Evolutionary conservation across 2,113 vertebrate genomes (phyloP).

Genomic region (Odocoileus virginianus): DNA sequence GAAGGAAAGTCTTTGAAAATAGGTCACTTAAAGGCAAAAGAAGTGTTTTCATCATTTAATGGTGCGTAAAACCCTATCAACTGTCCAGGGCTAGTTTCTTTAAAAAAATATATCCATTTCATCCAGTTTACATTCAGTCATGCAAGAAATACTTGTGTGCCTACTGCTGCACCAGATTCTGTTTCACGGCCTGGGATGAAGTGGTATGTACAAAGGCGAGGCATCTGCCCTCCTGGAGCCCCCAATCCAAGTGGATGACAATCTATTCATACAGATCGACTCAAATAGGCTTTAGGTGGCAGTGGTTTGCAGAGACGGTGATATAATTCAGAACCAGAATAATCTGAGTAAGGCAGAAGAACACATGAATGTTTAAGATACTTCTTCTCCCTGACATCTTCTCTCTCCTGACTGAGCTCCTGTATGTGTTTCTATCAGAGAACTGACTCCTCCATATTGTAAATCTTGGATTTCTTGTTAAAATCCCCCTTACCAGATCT

Average conservation of each 20-base stretch:
- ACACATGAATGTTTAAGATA: background rate
- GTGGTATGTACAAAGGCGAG: background rate
- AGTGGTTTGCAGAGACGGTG: background rate
- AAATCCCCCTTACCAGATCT: background rate
- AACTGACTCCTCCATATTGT: background rate
- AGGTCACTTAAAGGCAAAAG: background rate
- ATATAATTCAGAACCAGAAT: background rate
- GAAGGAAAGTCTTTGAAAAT: constrained; percentile 31
- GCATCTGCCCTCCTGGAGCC: background rate
- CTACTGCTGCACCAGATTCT: background rate
- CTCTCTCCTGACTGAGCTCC: background rate
- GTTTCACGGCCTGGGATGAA: background rate
- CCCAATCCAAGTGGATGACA: background rate
- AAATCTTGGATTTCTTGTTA: background rate
- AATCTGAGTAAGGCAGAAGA: background rate
- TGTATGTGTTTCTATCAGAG: background rate
- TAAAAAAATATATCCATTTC: background rate
- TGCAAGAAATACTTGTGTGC: background rate
- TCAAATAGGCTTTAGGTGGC: background rate
- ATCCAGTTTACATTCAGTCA: background rate
- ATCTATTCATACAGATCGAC: background rate
- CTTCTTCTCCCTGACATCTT: background rate
- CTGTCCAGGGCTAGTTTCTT: background rate
- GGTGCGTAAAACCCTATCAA: background rate
- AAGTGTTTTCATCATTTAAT: background rate